These are phyloP conservation scores for Calliphora vicina DNA, from an alignment of 1,140 invertebrate genomes.

Conservation along the genomic window DNA sequence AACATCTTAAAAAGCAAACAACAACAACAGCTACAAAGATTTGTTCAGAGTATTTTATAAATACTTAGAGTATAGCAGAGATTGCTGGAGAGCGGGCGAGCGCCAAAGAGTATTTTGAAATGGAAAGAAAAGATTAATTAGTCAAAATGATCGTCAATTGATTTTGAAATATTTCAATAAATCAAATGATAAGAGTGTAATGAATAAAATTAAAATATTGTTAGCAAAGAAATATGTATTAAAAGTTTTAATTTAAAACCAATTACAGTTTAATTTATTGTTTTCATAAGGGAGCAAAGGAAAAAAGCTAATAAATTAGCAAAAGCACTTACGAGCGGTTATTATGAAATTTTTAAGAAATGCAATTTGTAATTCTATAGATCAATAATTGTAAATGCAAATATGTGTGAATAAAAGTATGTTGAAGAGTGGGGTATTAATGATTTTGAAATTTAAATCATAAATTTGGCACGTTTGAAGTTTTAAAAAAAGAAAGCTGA, in stretches of 20 bases:
- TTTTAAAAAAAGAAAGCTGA: too few species aligned
- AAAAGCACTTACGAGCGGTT: neutral
- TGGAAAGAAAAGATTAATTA: neutral
- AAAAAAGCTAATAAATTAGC: neutral
- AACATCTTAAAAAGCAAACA: too few species aligned
- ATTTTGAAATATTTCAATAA: slow-evolving; percentile 7
- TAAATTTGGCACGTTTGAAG: too few species aligned
- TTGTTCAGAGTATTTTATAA: neutral
- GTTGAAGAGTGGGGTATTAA: too few species aligned
- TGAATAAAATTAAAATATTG: neutral
- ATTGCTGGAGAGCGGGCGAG: neutral
- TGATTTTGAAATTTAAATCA: too few species aligned
- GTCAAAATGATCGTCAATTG: slow-evolving; percentile 6
- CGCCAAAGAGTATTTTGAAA: neutral
- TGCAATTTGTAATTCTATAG: too few species aligned
- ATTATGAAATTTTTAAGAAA: too few species aligned
- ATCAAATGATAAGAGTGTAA: slow-evolving; percentile 11
- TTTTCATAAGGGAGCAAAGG: neutral
- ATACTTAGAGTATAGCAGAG: neutral
- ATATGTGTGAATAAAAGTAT: too few species aligned
- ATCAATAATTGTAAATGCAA: too few species aligned
- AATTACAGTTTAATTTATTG: neutral
- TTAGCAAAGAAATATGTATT: neutral
- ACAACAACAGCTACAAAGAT: neutral
- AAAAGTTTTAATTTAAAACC: too few species aligned